Percentiles rank a stretch among this genome's conserved stretches.
These are phyloP conservation scores for Aethes cnicana DNA, from an alignment of 2,888 invertebrate species.

Conservation along the genomic window DNA sequence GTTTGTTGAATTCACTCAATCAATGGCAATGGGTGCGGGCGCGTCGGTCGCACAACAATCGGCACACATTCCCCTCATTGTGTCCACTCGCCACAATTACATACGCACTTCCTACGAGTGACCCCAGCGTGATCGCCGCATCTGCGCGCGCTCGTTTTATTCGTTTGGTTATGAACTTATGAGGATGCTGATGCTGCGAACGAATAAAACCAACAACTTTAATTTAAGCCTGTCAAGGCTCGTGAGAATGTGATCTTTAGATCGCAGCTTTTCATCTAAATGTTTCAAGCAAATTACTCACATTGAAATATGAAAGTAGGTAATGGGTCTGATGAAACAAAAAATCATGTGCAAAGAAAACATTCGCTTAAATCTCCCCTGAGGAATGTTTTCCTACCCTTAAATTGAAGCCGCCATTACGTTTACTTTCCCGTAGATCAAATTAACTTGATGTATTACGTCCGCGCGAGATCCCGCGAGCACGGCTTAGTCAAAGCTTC, in stretches of 20 bases:
- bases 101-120: conserved; percentile 73
- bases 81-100: conserved; percentile 77
- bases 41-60: conserved; percentile 80
- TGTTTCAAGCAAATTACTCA: neutral
- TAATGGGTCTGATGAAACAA: neutral
- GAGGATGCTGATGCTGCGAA: conserved; percentile 52
- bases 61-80: conserved; percentile 78
- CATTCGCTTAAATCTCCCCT: conserved; percentile 1
- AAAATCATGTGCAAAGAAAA: conserved; percentile 8
- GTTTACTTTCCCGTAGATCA: conserved; percentile 15
- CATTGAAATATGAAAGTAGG: neutral
- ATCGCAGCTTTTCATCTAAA: neutral
- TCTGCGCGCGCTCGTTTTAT: conserved; percentile 58
- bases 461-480: conserved; percentile 5
- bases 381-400: conserved; percentile 6
- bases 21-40: conserved; percentile 77
- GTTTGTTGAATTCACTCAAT: conserved; percentile 76
- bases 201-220: conserved; percentile 46
- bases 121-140: conserved; percentile 61
- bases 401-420: conserved; percentile 11
- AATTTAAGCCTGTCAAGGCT: conserved; percentile 44
- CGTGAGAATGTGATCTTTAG: conserved; percentile 34
- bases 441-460: conserved; percentile 28
- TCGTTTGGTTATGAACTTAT: conserved; percentile 45
- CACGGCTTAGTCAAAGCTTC: conserved; percentile 10